Evolutionary conservation across 2,797 vertebrate genomes (phyloP), one percentile per base, ranked within the genome.

Genomic region (Pygocentrus nattereri): DNA sequence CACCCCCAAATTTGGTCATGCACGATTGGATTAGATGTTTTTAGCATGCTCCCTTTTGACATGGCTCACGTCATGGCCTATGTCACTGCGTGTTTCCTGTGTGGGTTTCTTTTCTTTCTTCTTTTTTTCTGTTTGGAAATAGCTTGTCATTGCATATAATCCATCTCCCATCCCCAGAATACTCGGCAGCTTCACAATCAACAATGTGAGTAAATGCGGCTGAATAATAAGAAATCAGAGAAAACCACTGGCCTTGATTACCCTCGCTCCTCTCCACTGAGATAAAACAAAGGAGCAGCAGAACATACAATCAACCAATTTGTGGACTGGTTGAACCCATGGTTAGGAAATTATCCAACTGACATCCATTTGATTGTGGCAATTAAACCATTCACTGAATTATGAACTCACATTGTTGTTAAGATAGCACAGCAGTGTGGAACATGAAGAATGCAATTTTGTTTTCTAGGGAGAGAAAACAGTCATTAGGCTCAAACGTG

Each of bases 371-470:
- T 91, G 85, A 89, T 89, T 90, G 88, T 44, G 44, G 34, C 84
- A 88, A 88, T 89, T 86, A 90, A 86, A 85, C 88, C 87, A 87
- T 85, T 88, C 69, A 78, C 80, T 83, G 81, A 80, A 89, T 89
- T 90, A 87, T 84, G 72, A 86, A 80, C 86, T 86, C 84, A 84
- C 78, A 87, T 83, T 84, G 84, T 86, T 82, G 80, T 89, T 90
- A 89, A 89, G 82, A 87, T 77, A 86, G 87, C 80, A 82, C 87
- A 87, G 86, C 82, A 76, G 54, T 30, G 76, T 67, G 81, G 80
- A 84, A 88, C 83, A 82, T 81, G 84, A 87, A 88, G 77, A 85
- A 54, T 82, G 49, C 74, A 62, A 65, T 87, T 88, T 76, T 76
- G 85, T 77, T 34, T 58, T 54, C 47, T 70, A 64, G 11, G 21